Base-by-base conservation (phyloP, 2,113 vertebrate genomes). In the Crypturellus undulatus region DNA sequence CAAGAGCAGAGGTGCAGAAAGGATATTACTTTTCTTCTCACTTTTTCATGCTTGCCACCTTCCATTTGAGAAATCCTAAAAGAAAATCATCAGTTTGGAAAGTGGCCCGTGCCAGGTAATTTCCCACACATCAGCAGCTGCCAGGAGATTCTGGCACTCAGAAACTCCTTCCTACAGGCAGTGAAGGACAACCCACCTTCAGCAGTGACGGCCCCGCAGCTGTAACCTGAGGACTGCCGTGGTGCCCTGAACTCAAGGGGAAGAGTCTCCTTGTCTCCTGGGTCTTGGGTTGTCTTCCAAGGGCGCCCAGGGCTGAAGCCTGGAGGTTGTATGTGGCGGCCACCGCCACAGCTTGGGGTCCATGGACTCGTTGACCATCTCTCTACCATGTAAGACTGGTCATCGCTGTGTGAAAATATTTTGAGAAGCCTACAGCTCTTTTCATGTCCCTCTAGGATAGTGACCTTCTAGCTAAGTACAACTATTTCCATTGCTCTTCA, bases 201-300 rank as follows among this genome's bases (percentile, higher is more conserved):
- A 13, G 40, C 30, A 8, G 25, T 40, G 36, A 25, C 36, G 22
- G 4, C 34, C 47, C 18, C 17, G 30, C 24, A 79, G 17, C n/a
- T 8, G 1, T 7, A 84, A 34, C 40, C 56, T 43, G n/a, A 68
- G 38, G 62, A 11, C 26, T 25, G 22, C 70, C 51, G 52, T 15
- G n/a, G 43, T 58, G 52, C 3, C 13, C n/a, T 84, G 32, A 82
- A 5, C 21, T 45, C 51, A 36, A 8, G 59, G 4, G 1, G 0
- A 3, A 2, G 4, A 3, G 3, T 22, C 10, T 28, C 32, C 9
- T 38, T 42, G 10, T 34, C 63, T 13, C 5, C 2, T 12, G 10
- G n/a, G 4, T 20, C 56, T 79, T 72, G 47, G 40, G 6, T 76
- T 32, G 4, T 4, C 17, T 59, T 87, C 30, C 71, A 6, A 10